Conservation (phyloP, 2,797 vertebrate species). For the Rhincodon typus region DNA sequence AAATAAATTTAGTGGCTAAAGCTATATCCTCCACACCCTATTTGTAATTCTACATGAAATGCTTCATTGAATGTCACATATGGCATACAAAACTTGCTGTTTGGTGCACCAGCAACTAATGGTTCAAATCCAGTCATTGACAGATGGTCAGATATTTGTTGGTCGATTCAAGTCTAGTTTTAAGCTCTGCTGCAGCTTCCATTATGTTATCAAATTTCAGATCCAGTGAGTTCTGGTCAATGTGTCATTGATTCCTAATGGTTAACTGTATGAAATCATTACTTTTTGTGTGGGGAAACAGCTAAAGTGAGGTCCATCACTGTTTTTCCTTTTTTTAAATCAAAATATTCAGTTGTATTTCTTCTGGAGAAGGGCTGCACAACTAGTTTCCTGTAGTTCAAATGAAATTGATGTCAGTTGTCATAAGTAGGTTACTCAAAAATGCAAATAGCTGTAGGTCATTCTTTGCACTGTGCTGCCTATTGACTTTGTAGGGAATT, state of each 20-base stretch:
- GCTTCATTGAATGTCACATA: neutral
- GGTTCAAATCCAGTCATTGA: slow-evolving; percentile 58
- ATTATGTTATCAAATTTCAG: slow-evolving; percentile 65
- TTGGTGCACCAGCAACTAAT: slow-evolving; percentile 44
- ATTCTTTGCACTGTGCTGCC: slow-evolving; percentile 56
- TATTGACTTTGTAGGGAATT: slow-evolving; percentile 62
- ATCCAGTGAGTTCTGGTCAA: slow-evolving; percentile 56
- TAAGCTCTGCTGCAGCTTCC: slow-evolving; percentile 49
- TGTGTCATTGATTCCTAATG: slow-evolving; percentile 57
- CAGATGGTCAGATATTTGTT: slow-evolving; percentile 69
- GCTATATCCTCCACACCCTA: neutral
- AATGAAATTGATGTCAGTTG: slow-evolving; percentile 73
- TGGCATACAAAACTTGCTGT: neutral
- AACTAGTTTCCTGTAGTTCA: slow-evolving; percentile 50
- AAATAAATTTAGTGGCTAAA: neutral
- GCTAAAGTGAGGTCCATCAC: slow-evolving; percentile 46
- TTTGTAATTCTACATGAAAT: neutral
- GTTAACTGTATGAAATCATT: slow-evolving; percentile 47
- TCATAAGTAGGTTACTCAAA: slow-evolving; percentile 84
- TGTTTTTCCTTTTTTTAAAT: slow-evolving; percentile 44
- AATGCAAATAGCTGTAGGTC: slow-evolving; percentile 66
- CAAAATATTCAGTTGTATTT: slow-evolving; percentile 45
- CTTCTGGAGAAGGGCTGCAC: slow-evolving; percentile 35
- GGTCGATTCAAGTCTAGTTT: slow-evolving; percentile 56
- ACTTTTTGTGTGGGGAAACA: slow-evolving; percentile 43